phyloP scores from a whole-genome alignment of 2,113 vertebrate genomes.

The Coreoperca whiteheadi region DNA sequence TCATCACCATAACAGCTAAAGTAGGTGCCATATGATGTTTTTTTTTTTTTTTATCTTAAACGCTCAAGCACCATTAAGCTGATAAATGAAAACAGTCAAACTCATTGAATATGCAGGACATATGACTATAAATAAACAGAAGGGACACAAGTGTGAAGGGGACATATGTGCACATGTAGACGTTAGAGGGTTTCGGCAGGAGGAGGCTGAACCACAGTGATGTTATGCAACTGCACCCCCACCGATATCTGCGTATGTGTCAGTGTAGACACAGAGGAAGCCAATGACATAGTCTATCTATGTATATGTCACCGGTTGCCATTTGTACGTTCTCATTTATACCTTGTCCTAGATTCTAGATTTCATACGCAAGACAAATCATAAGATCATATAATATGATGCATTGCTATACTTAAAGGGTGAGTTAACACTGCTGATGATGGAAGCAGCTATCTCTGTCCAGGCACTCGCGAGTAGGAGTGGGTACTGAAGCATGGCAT shows the following conservation, averaged over 20 bases:
- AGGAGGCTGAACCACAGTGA: constrained; percentile 53
- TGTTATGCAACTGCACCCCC: constrained; percentile 71
- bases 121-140: constrained; percentile 54
- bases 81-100: constrained; percentile 25
- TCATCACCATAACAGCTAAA: constrained; percentile 38
- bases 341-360: too few relatives aligned
- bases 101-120: not conserved
- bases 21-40: constrained; percentile 30
- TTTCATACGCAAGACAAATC: not conserved
- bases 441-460: too few relatives aligned
- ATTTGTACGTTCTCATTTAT: not conserved
- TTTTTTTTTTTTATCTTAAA: constrained; percentile 15
- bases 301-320: not conserved
- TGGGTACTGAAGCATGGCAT: too few relatives aligned
- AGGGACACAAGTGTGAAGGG: constrained; percentile 43
- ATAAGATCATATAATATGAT: not conserved
- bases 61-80: constrained; percentile 17
- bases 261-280: not conserved
- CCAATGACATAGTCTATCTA: not conserved
- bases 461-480: too few relatives aligned
- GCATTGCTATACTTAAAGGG: too few relatives aligned
- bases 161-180: constrained; percentile 51
- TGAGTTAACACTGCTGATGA: too few relatives aligned
- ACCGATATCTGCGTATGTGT: constrained; percentile 40
- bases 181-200: constrained; percentile 34